Evolutionary conservation across 2,113 vertebrate species (phyloP).

Genomic region (Chaetodon auriga): DNA sequence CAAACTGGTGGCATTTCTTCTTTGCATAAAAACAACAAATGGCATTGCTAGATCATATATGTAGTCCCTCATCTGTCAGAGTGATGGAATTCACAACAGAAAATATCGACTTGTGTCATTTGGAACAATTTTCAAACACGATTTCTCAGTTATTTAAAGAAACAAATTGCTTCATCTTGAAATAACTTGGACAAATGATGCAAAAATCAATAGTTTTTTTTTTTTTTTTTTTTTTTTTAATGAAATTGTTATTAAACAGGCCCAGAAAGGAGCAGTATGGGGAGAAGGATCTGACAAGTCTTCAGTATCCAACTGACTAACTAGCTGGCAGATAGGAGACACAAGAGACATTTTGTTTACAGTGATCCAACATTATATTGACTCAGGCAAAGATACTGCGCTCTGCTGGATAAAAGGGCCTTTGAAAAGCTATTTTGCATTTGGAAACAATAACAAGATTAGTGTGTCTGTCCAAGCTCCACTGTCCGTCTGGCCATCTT

Average conservation of each 20-base stretch:
- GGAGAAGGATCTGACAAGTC: slow-evolving; percentile 26
- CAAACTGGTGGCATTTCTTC: too few relatives aligned
- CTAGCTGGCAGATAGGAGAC: slow-evolving; percentile 50
- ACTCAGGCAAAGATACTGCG: slow-evolving; percentile 52
- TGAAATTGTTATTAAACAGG: background rate
- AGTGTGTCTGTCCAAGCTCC: slow-evolving; percentile 46
- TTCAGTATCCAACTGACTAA: slow-evolving; percentile 42
- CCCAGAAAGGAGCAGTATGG: slow-evolving; percentile 7
- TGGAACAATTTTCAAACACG: background rate
- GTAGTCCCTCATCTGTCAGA: background rate
- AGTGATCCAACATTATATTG: slow-evolving; percentile 52
- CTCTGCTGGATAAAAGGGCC: slow-evolving; percentile 51
- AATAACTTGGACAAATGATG: background rate
- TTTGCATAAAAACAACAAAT: background rate
- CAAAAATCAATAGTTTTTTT: background rate
- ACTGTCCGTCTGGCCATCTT: slow-evolving; percentile 44
- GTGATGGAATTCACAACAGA: background rate
- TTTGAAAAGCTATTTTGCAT: slow-evolving; percentile 57
- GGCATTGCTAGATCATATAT: background rate
- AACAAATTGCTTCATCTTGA: background rate
- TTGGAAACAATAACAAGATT: slow-evolving; percentile 66
- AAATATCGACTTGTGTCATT: background rate
- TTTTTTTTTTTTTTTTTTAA: background rate
- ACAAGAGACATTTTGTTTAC: slow-evolving; percentile 55
- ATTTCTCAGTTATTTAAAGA: background rate